A percentile compares a stretch with the other conserved stretches of the same genome.
Evolutionary conservation across 2,113 vertebrate genomes (phyloP).

Genomic region (Cettia cetti): DNA sequence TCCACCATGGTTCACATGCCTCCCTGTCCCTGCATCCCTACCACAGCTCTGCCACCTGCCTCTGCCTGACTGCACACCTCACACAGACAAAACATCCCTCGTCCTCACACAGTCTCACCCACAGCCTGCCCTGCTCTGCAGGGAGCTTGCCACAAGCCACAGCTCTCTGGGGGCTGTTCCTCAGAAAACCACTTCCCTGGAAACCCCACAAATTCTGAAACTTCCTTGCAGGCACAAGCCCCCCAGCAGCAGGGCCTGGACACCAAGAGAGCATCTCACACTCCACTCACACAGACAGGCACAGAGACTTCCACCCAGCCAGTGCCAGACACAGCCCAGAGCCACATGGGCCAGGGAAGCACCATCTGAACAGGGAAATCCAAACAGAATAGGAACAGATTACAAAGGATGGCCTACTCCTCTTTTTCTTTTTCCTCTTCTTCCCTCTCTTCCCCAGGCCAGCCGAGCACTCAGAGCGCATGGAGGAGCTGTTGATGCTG

Average conservation of each 20-base stretch:
- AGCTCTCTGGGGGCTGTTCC: neutral
- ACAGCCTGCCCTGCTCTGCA: neutral
- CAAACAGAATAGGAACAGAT: neutral
- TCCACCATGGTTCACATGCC: accelerated
- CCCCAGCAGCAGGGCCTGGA: neutral
- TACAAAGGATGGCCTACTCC: constrained; percentile 78
- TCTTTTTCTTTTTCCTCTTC: constrained; percentile 89
- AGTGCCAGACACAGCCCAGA: neutral
- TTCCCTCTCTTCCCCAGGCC: constrained; percentile 87
- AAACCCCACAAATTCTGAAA: neutral
- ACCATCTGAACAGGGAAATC: neutral
- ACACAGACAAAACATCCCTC: neutral
- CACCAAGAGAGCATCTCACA: neutral
- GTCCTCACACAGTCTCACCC: accelerated
- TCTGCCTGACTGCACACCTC: neutral
- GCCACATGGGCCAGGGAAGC: neutral
- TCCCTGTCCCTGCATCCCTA: neutral
- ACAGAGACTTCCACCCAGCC: neutral
- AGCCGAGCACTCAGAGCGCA: constrained; percentile 86
- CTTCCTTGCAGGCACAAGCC: neutral
- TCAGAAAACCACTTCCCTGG: neutral
- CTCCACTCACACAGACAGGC: neutral
- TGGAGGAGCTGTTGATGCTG: constrained; percentile 93
- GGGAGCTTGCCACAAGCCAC: neutral
- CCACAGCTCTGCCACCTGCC: neutral